Evolutionary conservation across 1,140 invertebrate species (phyloP).

Genomic region (Delia radicum): DNA sequence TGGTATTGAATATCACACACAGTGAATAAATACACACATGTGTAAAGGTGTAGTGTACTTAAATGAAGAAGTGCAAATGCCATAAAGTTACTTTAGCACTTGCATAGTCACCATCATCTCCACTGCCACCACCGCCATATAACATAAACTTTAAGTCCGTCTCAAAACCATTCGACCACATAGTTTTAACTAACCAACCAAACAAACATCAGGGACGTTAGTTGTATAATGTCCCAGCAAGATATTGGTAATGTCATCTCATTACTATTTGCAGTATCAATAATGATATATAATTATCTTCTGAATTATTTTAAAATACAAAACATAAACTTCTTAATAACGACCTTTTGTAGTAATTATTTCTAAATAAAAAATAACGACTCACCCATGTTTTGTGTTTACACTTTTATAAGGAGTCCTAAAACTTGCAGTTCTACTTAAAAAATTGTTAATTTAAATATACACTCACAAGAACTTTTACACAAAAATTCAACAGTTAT

Average conservation of each 20-base stretch:
- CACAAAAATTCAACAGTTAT: too few relatives aligned
- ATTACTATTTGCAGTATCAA: too few relatives aligned
- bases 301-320: too few relatives aligned
- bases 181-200: slow-evolving; percentile 1
- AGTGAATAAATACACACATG: background rate
- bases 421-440: too few relatives aligned
- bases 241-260: too few relatives aligned
- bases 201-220: background rate
- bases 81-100: background rate
- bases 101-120: background rate
- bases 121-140: background rate
- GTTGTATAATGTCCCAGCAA: too few relatives aligned
- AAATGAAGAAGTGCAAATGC: background rate
- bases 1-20: background rate
- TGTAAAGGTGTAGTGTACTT: background rate
- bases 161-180: slow-evolving; percentile 1
- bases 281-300: too few relatives aligned
- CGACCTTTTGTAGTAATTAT: background rate
- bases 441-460: too few relatives aligned
- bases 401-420: too few relatives aligned
- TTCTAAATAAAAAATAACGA: too few relatives aligned
- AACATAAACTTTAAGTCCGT: slow-evolving; percentile 1
- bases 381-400: too few relatives aligned
- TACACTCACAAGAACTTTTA: too few relatives aligned
- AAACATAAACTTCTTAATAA: background rate